Conservation (phyloP, 2,888 invertebrate species). For the Nephrotoma flavescens region DNA sequence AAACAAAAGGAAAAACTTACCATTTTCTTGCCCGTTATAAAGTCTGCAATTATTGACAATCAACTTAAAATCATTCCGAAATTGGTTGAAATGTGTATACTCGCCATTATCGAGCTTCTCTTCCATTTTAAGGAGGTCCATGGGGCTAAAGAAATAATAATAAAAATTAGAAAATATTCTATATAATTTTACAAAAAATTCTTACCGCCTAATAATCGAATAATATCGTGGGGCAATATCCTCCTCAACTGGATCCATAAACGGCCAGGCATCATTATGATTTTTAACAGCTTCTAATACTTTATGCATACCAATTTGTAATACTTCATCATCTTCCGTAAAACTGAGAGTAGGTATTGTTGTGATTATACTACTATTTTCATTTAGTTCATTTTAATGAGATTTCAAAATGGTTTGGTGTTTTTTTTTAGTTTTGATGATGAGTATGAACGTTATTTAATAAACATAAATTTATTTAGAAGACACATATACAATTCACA, state of each 20-base stretch:
- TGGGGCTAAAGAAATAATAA: slow-evolving; percentile 41
- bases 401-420: not conserved
- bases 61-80: slow-evolving; percentile 75
- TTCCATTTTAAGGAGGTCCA: slow-evolving; percentile 81
- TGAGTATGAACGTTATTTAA: not conserved
- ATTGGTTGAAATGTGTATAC: slow-evolving; percentile 64
- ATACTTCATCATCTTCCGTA: slow-evolving; percentile 67
- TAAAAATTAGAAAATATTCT: not conserved
- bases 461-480: not conserved
- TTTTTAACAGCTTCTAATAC: slow-evolving; percentile 75
- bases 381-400: not conserved
- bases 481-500: not conserved
- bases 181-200: too few relatives aligned
- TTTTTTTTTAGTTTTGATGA: not conserved
- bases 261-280: slow-evolving; percentile 90
- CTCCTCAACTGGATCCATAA: slow-evolving; percentile 84
- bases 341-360: slow-evolving; percentile 39
- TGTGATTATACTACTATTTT: slow-evolving; percentile 5
- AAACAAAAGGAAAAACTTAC: slow-evolving; percentile 33
- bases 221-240: slow-evolving; percentile 81
- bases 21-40: slow-evolving; percentile 87
- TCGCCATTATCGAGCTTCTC: slow-evolving; percentile 68
- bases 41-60: slow-evolving; percentile 86
- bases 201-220: slow-evolving; percentile 45
- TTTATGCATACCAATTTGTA: slow-evolving; percentile 83